Conservation (phyloP, 2,797 vertebrate species). For the Semotilus atromaculatus region DNA sequence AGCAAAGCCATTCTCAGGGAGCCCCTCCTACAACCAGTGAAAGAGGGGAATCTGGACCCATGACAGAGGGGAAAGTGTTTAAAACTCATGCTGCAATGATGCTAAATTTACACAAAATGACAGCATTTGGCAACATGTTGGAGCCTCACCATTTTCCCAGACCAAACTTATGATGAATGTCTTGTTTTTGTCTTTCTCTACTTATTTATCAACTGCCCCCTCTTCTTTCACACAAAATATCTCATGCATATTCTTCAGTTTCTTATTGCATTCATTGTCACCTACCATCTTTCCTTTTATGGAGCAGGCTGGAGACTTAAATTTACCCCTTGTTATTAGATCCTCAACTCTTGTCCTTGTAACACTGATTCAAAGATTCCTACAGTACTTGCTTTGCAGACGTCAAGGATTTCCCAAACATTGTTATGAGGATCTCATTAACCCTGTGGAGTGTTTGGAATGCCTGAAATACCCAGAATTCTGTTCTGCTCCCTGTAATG, state of each 20-base stretch:
- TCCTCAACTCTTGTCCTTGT: not conserved
- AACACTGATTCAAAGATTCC: not conserved
- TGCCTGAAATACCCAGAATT: constrained; percentile 32
- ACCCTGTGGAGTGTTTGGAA: constrained; percentile 23
- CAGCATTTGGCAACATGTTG: not conserved
- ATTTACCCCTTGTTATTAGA: not conserved
- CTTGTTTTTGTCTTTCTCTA: not conserved
- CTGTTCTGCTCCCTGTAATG: constrained; percentile 34
- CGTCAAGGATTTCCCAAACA: not conserved
- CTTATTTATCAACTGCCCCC: not conserved
- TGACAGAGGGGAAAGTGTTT: constrained; percentile 35
- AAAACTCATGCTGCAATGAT: not conserved
- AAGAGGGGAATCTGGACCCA: constrained; percentile 38
- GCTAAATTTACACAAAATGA: constrained; percentile 12
- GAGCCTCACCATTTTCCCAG: not conserved
- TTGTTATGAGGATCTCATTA: constrained; percentile 21
- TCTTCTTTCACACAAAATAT: not conserved
- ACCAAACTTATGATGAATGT: not conserved
- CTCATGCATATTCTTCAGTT: not conserved
- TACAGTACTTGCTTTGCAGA: not conserved
- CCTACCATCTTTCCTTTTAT: not conserved
- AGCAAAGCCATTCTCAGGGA: constrained; percentile 64
- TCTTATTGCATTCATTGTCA: not conserved
- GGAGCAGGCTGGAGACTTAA: not conserved
- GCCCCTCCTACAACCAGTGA: constrained; percentile 34